Base-by-base conservation (phyloP, 2,888 invertebrate species). In the Thereva unica region DNA sequence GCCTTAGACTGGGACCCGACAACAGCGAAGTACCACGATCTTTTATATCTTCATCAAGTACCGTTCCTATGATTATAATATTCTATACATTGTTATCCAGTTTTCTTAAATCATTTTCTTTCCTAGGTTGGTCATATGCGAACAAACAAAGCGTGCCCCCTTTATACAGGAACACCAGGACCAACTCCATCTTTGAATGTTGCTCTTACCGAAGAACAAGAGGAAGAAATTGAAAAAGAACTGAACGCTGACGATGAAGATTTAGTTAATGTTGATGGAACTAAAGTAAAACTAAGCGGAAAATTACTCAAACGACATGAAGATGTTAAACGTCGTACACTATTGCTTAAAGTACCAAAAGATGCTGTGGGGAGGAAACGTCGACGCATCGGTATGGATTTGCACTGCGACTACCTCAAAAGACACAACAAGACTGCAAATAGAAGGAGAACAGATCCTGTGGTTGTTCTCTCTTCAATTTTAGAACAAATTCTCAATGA, bases 141-240 rank as follows among this genome's bases (percentile, higher is more conserved):
- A 64, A 99, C 98, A 0, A 99, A 99, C 82, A 97, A 97, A 78
- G 94, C 97, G 8, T 99, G 99, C 80, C 98, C 97, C 0, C 81
- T 95, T 57, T 99, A 97, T 80, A 92, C 92, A 68, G 89, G 89
- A 67, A 82, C 84, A 10, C 79, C 76, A 67, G 84, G 85, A 54
- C 83, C 84, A 12, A 78, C 85, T 4, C 85, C 86, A 8, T 85
- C 89, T 0, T 85, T 90, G 47, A 87, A 86, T 73, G 87, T 87
- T 3, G 87, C 89, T 0, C 84, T 89, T 82, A 90, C 89, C 0
- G 94, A 95, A 74, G 92, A 93, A 74, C 88, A 93, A 74, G 94
- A 95, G 75, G 90, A 90, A 75, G 91, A 92, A 72, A 89, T 90
- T 67, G 90, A 90, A 73, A 88, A 88, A 73, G 87, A 89, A 74